Conservation (phyloP, 1,140 invertebrate species). For the Notospermus geniculatus region DNA sequence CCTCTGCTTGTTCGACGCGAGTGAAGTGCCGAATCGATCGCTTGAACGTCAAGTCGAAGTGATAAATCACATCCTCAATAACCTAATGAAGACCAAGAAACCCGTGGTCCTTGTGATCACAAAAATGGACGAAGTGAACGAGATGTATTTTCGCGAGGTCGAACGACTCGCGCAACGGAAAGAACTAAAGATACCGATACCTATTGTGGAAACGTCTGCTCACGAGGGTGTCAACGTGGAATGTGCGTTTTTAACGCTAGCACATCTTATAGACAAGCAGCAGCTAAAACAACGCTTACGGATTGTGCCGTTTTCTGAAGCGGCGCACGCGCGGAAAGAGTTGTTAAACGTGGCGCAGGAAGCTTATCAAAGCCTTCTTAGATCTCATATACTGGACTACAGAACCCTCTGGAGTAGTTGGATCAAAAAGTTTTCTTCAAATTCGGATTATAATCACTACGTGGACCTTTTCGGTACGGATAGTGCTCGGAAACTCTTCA, state of each 20-base stretch:
- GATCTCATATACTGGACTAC: constrained; percentile 67
- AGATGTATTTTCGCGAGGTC: constrained; percentile 82
- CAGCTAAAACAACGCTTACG: constrained; percentile 64
- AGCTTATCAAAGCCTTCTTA: constrained; percentile 44
- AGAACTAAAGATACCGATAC: constrained; percentile 85
- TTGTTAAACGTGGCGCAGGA: constrained; percentile 68
- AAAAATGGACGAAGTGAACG: constrained; percentile 92
- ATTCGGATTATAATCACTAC: constrained; percentile 87
- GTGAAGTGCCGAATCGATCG: constrained; percentile 75
- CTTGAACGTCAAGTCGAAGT: constrained; percentile 67
- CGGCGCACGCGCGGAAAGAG: constrained; percentile 80
- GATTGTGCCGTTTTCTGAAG: constrained; percentile 82
- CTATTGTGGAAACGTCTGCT: constrained; percentile 90
- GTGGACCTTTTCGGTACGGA: constrained; percentile 88
- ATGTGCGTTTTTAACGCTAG: constrained; percentile 85
- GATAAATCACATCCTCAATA: constrained; percentile 42
- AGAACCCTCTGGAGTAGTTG: constrained; percentile 82
- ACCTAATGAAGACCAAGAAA: constrained; percentile 70
- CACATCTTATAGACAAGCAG: constrained; percentile 84
- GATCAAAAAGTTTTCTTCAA: constrained; percentile 79
- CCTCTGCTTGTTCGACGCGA: constrained; percentile 94
- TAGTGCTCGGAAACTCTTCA: constrained; percentile 75
- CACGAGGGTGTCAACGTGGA: constrained; percentile 98
- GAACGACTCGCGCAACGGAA: constrained; percentile 85
- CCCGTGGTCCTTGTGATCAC: constrained; percentile 92